Evolutionary conservation across 2,113 vertebrate species (phyloP).

Genomic region (Candoia aspera): DNA sequence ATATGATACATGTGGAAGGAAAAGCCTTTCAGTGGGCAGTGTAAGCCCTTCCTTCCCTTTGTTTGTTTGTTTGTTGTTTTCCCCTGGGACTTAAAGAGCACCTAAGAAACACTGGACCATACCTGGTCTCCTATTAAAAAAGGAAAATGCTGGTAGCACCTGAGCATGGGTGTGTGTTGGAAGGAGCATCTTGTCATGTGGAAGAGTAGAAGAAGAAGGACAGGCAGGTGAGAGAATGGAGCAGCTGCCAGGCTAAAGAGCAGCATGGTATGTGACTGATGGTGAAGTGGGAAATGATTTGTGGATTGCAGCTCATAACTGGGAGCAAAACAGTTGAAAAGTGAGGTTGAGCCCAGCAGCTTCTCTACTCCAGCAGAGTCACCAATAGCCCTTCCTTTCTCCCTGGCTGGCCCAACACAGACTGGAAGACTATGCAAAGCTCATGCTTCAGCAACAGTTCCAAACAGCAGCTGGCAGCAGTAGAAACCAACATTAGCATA

Average conservation of each 20-base stretch:
- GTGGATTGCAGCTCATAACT: background rate
- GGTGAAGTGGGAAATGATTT: background rate
- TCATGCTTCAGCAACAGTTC: background rate
- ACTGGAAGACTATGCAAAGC: background rate
- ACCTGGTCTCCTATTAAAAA: background rate
- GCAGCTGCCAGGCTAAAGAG: background rate
- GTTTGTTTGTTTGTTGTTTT: background rate
- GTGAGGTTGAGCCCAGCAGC: background rate
- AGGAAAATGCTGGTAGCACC: background rate
- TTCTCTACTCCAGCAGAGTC: background rate
- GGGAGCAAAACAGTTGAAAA: background rate
- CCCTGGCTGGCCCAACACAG: background rate
- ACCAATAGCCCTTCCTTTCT: background rate
- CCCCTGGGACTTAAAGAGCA: background rate
- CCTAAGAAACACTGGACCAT: background rate
- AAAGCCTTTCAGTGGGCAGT: background rate
- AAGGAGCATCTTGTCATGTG: background rate
- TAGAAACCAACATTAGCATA: too few relatives aligned
- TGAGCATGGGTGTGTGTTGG: background rate
- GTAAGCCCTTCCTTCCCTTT: background rate
- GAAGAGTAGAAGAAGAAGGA: background rate
- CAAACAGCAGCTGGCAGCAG: background rate
- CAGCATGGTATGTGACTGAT: background rate
- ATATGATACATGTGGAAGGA: background rate
- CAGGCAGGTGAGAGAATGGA: background rate